Percentiles rank a stretch among this genome's conserved stretches.
Evolutionary conservation across 2,113 vertebrate species (phyloP).

Genomic region (Thymallus thymallus): DNA sequence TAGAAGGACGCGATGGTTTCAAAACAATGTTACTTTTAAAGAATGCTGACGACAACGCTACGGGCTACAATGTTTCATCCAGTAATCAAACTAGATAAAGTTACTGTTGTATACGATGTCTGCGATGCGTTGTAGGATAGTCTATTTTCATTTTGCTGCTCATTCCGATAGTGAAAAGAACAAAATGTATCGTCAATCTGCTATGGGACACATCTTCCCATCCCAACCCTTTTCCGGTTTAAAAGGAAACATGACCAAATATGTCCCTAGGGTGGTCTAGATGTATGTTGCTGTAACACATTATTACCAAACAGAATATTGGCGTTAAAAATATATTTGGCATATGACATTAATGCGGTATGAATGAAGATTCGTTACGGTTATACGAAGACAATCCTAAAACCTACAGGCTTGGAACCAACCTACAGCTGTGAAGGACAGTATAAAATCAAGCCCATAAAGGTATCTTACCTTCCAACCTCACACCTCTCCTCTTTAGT

Average conservation of each 20-base stretch:
- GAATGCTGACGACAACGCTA: neutral
- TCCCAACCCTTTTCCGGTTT: slow-evolving; percentile 17
- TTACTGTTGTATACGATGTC: neutral
- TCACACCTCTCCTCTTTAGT: slow-evolving; percentile 50
- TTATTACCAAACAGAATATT: no score
- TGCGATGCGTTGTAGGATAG: no score
- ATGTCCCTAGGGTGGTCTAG: neutral
- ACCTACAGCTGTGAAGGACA: no score
- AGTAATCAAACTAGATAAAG: neutral
- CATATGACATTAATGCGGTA: no score
- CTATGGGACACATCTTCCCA: slow-evolving; percentile 58
- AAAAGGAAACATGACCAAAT: slow-evolving; percentile 15
- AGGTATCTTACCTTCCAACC: slow-evolving; percentile 63
- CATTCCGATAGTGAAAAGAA: slow-evolving; percentile 18
- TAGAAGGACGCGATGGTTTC: slow-evolving; percentile 27
- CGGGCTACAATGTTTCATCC: neutral
- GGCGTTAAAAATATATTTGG: no score
- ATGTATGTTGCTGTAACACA: neutral
- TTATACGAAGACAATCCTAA: no score
- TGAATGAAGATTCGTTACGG: no score
- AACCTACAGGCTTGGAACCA: no score
- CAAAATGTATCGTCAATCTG: slow-evolving; percentile 22
- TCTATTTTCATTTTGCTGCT: neutral
- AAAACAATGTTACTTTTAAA: slow-evolving; percentile 39
- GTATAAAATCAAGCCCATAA: no score